Percentiles rank a stretch among this genome's conserved stretches.
These are phyloP conservation scores for Urocolius indicus DNA, from an alignment of 2,113 vertebrate genomes.

Conservation along the genomic window DNA sequence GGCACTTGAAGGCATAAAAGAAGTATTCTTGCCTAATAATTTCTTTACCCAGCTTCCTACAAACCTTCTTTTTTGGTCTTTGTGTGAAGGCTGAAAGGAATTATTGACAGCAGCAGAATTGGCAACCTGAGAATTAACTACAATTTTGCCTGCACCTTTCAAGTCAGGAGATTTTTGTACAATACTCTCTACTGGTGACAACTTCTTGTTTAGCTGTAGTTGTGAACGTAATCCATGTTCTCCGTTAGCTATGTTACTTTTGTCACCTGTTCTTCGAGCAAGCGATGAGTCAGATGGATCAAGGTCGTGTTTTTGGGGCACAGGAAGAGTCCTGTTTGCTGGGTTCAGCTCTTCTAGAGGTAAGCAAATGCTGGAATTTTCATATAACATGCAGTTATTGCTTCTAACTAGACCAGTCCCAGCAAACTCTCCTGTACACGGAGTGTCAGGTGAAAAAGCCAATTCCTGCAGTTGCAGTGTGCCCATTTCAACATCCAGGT, in stretches of 20 bases:
- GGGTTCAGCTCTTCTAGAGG: not conserved
- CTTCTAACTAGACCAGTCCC: not conserved
- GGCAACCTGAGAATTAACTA: not conserved
- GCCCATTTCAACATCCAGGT: not conserved
- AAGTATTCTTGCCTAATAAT: constrained; percentile 74
- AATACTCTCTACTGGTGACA: not conserved
- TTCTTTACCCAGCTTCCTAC: constrained; percentile 79
- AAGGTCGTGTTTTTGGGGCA: not conserved
- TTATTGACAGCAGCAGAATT: not conserved
- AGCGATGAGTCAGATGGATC: not conserved
- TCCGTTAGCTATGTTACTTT: not conserved
- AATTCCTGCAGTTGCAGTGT: not conserved
- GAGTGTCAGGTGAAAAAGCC: not conserved
- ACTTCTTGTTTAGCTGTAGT: not conserved
- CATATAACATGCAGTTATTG: not conserved
- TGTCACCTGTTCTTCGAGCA: not conserved
- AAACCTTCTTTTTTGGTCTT: constrained; percentile 67
- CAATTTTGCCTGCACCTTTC: constrained; percentile 3
- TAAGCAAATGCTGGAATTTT: not conserved
- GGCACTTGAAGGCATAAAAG: constrained; percentile 72
- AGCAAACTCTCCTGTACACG: not conserved
- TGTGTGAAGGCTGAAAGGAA: constrained; percentile 39
- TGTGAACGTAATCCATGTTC: constrained; percentile 7
- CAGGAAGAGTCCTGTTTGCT: not conserved
- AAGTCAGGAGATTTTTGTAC: not conserved